Percentiles rank a stretch among this genome's conserved stretches.
Conservation (phyloP, 2,113 vertebrate genomes). For the Herpetotheres cachinnans region DNA sequence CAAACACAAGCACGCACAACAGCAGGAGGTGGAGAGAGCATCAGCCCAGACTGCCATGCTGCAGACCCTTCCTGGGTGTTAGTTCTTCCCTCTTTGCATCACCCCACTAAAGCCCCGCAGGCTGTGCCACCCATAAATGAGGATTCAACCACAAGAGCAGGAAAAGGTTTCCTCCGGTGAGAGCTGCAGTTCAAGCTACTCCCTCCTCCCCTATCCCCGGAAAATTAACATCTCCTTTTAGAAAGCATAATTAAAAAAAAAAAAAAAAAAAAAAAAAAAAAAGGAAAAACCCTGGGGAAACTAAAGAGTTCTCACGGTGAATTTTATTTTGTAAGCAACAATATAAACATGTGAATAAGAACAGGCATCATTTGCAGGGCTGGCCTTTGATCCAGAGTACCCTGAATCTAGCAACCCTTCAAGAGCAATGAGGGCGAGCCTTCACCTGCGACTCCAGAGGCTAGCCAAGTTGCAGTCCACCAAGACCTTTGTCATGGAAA, state of each 20-base stretch:
- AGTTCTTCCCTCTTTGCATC: not conserved
- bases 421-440: not conserved
- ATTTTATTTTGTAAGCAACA: slow-evolving; percentile 70
- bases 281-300: slow-evolving; percentile 30
- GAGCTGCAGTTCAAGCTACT: not conserved
- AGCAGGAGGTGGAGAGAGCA: too few species aligned
- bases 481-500: slow-evolving; percentile 3
- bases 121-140: not conserved
- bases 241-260: not conserved
- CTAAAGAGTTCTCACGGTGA: slow-evolving; percentile 50
- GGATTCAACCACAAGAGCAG: not conserved
- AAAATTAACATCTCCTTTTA: not conserved
- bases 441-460: not conserved
- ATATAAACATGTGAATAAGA: slow-evolving; percentile 61
- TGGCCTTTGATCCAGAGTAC: slow-evolving; percentile 24
- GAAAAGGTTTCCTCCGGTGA: not conserved
- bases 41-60: rapidly evolving
- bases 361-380: slow-evolving; percentile 41
- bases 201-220: not conserved
- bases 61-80: not conserved
- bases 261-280: too few species aligned
- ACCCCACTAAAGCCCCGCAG: not conserved
- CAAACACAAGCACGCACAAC: rapidly evolving
- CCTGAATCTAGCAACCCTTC: not conserved
- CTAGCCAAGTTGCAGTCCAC: not conserved